Evolutionary conservation across 2,888 invertebrate species (phyloP), one percentile per base, ranked within the genome.

Genomic region (Philopedon plagiatum): DNA sequence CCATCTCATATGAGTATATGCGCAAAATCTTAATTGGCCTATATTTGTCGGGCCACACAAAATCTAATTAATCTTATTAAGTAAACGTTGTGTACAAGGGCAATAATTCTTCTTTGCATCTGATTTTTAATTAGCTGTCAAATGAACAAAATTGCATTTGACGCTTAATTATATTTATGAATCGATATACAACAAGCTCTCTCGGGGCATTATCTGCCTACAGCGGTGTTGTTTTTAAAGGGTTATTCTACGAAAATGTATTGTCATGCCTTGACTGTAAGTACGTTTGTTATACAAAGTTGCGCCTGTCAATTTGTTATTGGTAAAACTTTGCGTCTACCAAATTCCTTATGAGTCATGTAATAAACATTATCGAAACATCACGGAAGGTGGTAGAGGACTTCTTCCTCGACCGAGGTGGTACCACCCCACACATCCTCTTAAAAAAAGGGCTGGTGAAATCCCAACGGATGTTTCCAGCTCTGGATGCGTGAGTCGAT

Each of bases 41-140:
- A 56, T 65, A 65, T 65, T 65, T 54, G 49, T 67, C 58, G 49
- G 67, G 68, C 68, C 76, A 78, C 78, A 78, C 77, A 78, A 78
- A 79, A 80, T 76, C 78, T 76, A 80, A 80, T 80, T 80, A 78
- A 80, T 80, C 77, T 78, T 78, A 80, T 79, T 80, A 80, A 77
- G 61, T 57, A 65, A 65, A 65, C 65, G 54, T 32, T 46, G 32
- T 54, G 34, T 44, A 44, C 41, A 74, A 56, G 51, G 51, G 54
- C 39, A 54, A 60, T 60, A 60, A 41, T 58, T 60, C 71, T 61
- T 73, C 76, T 74, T 77, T 79, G 79, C 81, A 81, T 83, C 83
- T 80, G 81, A 82, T 83, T 84, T 84, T 83, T 84, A 84, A 84
- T 84, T 84, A 83, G 81, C 83, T 84, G 84, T 84, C 84, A 84